phyloP scores from a whole-genome alignment of 2,113 vertebrate species.

The Microtus ochrogaster region DNA sequence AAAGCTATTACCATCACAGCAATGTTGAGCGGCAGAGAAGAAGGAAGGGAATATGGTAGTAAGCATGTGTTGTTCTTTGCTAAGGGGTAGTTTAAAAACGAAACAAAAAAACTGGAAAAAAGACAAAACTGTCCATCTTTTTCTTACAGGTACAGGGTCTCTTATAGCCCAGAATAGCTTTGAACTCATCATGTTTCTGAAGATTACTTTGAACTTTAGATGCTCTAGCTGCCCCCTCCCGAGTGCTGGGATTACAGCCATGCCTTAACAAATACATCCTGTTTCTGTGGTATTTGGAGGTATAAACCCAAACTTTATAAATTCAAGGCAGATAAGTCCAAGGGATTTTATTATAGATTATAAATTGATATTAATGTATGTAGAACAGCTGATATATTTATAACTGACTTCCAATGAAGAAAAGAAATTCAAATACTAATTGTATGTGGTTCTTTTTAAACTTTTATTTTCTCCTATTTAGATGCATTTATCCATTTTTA shows the following conservation, averaged over 20 bases:
- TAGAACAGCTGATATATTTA: conserved; percentile 9
- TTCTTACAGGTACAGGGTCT: background rate
- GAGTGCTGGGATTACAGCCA: background rate
- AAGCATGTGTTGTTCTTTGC: background rate
- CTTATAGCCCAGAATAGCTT: background rate
- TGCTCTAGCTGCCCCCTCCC: background rate
- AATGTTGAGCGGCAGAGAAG: background rate
- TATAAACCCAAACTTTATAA: background rate
- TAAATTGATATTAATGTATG: background rate
- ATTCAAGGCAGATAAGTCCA: background rate
- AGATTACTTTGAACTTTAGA: background rate
- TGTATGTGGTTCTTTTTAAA: background rate
- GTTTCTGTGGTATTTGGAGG: background rate
- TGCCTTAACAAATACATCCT: background rate
- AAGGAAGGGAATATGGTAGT: background rate
- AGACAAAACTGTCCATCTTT: background rate
- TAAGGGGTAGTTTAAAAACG: background rate
- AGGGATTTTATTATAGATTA: background rate
- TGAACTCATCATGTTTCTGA: background rate
- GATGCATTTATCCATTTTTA: background rate
- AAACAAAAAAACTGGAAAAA: background rate
- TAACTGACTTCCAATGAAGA: background rate
- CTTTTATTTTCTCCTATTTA: background rate
- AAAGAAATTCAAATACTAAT: conserved; percentile 19
- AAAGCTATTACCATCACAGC: background rate